Base-by-base conservation (phyloP, 2,797 vertebrate genomes). In the Parotocinclus haroldoi region DNA sequence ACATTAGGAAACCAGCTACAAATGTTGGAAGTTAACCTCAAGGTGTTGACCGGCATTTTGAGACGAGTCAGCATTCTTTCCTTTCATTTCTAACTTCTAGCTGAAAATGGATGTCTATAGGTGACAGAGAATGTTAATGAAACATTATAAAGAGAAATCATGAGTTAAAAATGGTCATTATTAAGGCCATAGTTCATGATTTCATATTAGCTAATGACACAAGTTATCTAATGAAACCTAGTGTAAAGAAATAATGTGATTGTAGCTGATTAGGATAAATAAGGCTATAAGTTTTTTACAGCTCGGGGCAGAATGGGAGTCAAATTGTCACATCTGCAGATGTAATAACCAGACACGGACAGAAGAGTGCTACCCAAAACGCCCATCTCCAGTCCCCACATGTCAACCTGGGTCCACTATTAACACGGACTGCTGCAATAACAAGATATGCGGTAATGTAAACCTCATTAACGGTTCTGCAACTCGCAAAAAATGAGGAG, bases 291-390 rank as follows among this genome's bases (percentile, higher is more conserved):
- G 0, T 55, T 2, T n/a, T 4, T 74, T 38, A 14, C 63, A 91
- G 89, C 70, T 65, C 38, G 87, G 89, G 9, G 86, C 87, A 19
- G 63, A 63, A 7, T 91, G 88, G 89, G 16, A 63, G 76, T 86
- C 84, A 8, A 66, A 71, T 12, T 90, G 89, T 68, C 0, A 84
- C 36, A 9, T 59, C 7, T 91, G 89, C 37, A 83, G 45, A 1
- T 91, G 89, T 63, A 79, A 85, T 73, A 82, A 70, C 42, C 79
- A 75, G 65, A 89, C 87, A 13, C 1, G 0, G 49, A 80, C 58
- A 0, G 85, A 85, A 59, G 71, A 85, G 44, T 91, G 89, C 69
- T 3, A 0, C 56, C 59, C 0, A 7, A 79, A 56, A 9, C 17
- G 59, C 27, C 10, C 12, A 0, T 0, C 6, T 0, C 46, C 73